phyloP scores from a whole-genome alignment of 2,888 invertebrate genomes.

The Sminthurides aquaticus region DNA sequence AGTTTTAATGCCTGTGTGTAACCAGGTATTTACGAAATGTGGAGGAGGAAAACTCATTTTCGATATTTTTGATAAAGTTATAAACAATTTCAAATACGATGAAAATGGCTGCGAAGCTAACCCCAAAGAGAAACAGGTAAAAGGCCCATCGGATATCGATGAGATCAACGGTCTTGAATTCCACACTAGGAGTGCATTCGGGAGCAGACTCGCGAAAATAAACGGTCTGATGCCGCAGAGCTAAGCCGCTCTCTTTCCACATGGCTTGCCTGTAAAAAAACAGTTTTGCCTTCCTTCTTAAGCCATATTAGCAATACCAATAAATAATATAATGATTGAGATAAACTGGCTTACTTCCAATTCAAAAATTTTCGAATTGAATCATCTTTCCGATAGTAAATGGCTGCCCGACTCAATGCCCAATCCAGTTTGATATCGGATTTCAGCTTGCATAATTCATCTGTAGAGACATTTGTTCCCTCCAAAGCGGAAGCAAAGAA shows the following conservation, averaged over 20 bases:
- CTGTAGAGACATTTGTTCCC: not conserved
- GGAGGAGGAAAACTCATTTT: too few relatives aligned
- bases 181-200: not conserved
- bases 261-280: not conserved
- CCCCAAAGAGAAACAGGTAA: not conserved
- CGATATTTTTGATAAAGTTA: too few relatives aligned
- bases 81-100: too few relatives aligned
- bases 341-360: not conserved
- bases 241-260: slow-evolving; percentile 10
- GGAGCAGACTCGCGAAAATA: slow-evolving; percentile 1
- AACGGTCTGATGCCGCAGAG: not conserved
- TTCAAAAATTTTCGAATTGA: slow-evolving; percentile 8
- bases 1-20: too few relatives aligned
- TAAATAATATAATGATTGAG: too few relatives aligned
- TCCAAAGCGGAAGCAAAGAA: not conserved
- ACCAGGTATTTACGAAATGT: too few relatives aligned
- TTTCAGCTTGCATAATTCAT: not conserved
- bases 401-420: not conserved
- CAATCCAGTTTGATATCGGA: not conserved
- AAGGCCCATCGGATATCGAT: not conserved
- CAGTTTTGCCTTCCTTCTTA: too few relatives aligned
- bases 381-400: not conserved
- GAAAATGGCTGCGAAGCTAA: too few relatives aligned
- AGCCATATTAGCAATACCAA: too few relatives aligned
- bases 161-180: not conserved